Base-by-base conservation (phyloP, 2,113 vertebrate genomes). In the Natator depressus region DNA sequence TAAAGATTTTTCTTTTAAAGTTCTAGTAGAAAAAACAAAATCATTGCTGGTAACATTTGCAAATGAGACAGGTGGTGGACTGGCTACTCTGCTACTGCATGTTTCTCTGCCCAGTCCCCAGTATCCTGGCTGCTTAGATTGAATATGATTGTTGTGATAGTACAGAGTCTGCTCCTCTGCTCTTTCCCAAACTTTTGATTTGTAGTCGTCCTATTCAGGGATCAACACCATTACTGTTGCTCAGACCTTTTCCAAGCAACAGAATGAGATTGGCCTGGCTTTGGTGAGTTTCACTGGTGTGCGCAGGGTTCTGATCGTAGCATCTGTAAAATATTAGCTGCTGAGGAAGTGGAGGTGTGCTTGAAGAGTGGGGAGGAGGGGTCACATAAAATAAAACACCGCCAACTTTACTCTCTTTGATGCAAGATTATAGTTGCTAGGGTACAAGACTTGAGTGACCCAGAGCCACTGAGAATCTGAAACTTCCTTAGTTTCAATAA, bases 321-420 rank as follows among this genome's bases (percentile, higher is more conserved):
- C 35, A 38, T 35, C 19, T 20, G 9, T 72, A 35, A n/a, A n/a
- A n/a, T 38, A 72, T 72, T 72, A 72, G 57, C 65, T 72, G n/a
- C 16, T 72, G n/a, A 38, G 65, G 29, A 38, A 72, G n/a, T 22
- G 19, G 20, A 72, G 17, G 19, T 72, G n/a, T 72, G 65, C 35
- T n/a, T 72, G 57, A 62, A 38, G 65, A 38, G 65, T 35, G 31
- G 59, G 59, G 29, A 55, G 25, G 57, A 59, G 27, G 25, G 27
- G 27, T 5, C 55, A 29, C 5, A 42, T 42, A 29, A 59, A 59
- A 59, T 59, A 59, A 88, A 95, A 82, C 10, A 5, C 51, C 51
- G 10, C 50, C 10, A 11, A 51, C 6, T 51, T 10, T 47, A 0
- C 79, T 20, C 1, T 54, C 5, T 1, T 17, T 6, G 51, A 27